phyloP scores from a whole-genome alignment of 2,113 vertebrate species.

The Trematomus loennbergii region DNA sequence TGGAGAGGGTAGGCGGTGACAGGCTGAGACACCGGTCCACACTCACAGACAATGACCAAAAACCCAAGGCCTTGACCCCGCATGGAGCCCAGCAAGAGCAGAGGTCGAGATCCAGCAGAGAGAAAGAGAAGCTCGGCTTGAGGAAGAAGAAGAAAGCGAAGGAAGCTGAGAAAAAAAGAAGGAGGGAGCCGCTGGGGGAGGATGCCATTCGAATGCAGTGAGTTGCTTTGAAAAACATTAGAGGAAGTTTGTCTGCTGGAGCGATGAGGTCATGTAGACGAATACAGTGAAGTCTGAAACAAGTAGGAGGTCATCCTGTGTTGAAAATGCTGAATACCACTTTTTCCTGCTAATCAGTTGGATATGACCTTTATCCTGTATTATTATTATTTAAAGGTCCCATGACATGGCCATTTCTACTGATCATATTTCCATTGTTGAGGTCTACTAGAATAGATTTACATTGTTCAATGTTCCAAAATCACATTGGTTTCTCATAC shows the following conservation, averaged over 20 bases:
- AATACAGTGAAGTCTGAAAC: background rate
- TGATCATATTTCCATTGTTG: too few relatives aligned
- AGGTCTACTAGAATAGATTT: too few relatives aligned
- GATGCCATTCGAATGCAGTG: constrained; percentile 90
- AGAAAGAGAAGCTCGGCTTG: constrained; percentile 74
- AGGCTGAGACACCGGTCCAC: constrained; percentile 69
- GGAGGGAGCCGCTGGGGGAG: constrained; percentile 90
- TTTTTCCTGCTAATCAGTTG: background rate
- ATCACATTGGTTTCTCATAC: too few relatives aligned
- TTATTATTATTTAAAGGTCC: too few relatives aligned
- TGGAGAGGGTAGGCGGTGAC: constrained; percentile 59
- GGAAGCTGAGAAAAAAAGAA: constrained; percentile 83
- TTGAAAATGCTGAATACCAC: background rate
- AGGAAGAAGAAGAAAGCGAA: constrained; percentile 84
- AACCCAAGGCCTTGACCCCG: constrained; percentile 62
- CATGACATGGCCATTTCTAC: too few relatives aligned
- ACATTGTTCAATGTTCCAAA: too few relatives aligned
- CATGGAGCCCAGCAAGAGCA: constrained; percentile 62
- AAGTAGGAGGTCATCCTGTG: constrained; percentile 7
- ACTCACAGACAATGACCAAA: constrained; percentile 44
- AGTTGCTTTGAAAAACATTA: constrained; percentile 49
- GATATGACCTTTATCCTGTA: background rate
- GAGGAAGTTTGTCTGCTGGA: constrained; percentile 41
- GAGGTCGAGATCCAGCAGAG: constrained; percentile 57
- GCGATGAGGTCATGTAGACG: constrained; percentile 32